These are phyloP conservation scores for Tetrax tetrax DNA, from an alignment of 2,113 vertebrate genomes.

Conservation along the genomic window DNA sequence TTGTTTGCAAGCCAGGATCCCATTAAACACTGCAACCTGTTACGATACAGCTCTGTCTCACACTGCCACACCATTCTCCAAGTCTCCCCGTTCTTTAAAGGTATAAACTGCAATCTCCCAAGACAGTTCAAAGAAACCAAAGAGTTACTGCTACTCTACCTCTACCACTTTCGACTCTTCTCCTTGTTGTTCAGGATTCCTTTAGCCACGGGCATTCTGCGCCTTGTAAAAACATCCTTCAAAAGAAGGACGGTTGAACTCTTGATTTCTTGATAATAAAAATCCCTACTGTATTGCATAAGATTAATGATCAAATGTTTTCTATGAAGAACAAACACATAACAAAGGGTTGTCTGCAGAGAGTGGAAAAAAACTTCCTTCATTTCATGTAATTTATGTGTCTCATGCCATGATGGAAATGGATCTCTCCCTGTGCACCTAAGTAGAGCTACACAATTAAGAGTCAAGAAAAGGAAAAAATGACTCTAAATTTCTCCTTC, in stretches of 20 bases:
- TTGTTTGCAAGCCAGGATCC: neutral
- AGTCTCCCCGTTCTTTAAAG: neutral
- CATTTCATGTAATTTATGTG: neutral
- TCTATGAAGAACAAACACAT: neutral
- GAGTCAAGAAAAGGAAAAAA: slow-evolving; percentile 14
- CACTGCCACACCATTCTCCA: neutral
- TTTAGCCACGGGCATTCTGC: neutral
- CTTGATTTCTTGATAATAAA: neutral
- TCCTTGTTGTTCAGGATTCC: neutral
- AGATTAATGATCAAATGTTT: slow-evolving; percentile 17
- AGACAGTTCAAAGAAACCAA: neutral
- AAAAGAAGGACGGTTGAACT: neutral
- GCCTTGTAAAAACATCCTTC: neutral
- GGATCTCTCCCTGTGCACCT: neutral
- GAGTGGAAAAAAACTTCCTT: neutral
- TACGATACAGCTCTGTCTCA: neutral
- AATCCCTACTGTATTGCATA: neutral
- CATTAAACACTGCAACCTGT: neutral
- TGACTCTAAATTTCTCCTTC: slow-evolving; percentile 7
- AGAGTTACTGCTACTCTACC: neutral
- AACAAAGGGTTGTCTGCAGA: neutral
- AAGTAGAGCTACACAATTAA: neutral
- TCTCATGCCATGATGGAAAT: neutral
- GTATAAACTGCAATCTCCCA: neutral
- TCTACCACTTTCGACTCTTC: neutral